Base-by-base conservation (phyloP, 2,797 vertebrate genomes). In the Periparus ater region DNA sequence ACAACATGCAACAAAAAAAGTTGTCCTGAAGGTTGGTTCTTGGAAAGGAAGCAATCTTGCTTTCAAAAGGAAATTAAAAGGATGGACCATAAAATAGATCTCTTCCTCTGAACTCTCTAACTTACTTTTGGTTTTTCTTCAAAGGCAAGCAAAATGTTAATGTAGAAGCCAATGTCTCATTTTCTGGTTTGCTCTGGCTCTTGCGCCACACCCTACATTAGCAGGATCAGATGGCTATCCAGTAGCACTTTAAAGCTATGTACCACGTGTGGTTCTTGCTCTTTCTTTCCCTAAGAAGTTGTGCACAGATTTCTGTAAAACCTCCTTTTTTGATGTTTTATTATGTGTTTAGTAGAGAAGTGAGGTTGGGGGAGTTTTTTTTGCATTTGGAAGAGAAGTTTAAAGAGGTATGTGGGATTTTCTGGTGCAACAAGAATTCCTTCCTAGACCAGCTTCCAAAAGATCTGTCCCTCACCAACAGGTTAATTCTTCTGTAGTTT, bases 301-400 rank as follows among this genome's bases (percentile, higher is more conserved):
- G 36, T 47, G 51, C 34, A 32, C 21, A 50, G 61, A 93, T 76
- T 67, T 63, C 34, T 4, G 2, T 42, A 27, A 72, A 82, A 68
- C 6, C 0, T 17, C 2, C 5, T 45, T 85, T 92, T 92, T 88
- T 81, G 18, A 91, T 77, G 42, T 95, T 96, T 95, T 93, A 87
- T 91, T 82, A 77, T 45, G 61, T 89, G 78, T 87, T 95, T 95
- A 87, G 81, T 77, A 62, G 78, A 77, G 34, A 74, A 92, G 10
- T 55, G 71, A 80, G 36, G 4, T 83, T 83, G 47, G 8, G 7
- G 22, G 40, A 68, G 17, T 85, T 89, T 91, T 36, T 83, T 91
- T 74, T 82, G 61, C 9, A 13, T 38, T 91, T 88, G 57, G 53
- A 92, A 91, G 22, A 61, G 19, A 66, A 80, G 10, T 71, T 71